Evolutionary conservation across 2,888 invertebrate genomes (phyloP).

Genomic region (Philhelius pedissequus): DNA sequence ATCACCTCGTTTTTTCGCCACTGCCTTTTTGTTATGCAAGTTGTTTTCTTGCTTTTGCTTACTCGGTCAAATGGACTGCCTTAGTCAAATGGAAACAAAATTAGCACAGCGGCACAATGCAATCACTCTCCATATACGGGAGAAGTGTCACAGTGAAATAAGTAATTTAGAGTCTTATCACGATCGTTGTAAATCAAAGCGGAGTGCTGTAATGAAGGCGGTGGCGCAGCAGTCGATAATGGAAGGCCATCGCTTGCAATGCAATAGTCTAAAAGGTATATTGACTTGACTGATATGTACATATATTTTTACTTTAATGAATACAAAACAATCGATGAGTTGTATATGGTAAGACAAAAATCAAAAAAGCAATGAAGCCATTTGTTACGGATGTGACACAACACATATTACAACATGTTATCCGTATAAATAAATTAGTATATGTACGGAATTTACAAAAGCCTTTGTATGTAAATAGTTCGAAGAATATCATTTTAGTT

Average conservation of each 20-base stretch:
- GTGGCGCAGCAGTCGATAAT: not conserved
- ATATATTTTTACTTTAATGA: too few species aligned
- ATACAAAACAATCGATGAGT: too few species aligned
- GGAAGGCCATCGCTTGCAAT: not conserved
- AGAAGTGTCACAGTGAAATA: constrained; percentile 16
- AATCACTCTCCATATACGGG: constrained; percentile 25
- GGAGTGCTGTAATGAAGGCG: constrained; percentile 2
- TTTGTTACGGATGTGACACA: too few species aligned
- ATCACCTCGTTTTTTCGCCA: constrained; percentile 3
- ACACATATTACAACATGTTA: too few species aligned
- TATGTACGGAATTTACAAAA: too few species aligned
- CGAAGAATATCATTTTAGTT: too few species aligned
- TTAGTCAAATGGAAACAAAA: not conserved
- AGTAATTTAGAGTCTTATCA: constrained; percentile 60
- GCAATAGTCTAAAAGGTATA: not conserved
- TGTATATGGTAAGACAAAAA: too few species aligned
- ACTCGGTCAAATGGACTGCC: constrained; percentile 26
- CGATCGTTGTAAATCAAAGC: constrained; percentile 56
- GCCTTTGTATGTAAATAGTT: too few species aligned
- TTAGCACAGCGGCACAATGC: constrained; percentile 27
- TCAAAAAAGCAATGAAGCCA: too few species aligned
- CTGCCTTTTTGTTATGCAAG: constrained; percentile 56
- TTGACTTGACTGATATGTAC: too few species aligned
- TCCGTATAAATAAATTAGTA: too few species aligned
- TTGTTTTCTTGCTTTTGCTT: constrained; percentile 24